Evolutionary conservation across 35 echinoderm and acorn worm species (phyloP).

Genomic region (Nesometra sesokonis): DNA sequence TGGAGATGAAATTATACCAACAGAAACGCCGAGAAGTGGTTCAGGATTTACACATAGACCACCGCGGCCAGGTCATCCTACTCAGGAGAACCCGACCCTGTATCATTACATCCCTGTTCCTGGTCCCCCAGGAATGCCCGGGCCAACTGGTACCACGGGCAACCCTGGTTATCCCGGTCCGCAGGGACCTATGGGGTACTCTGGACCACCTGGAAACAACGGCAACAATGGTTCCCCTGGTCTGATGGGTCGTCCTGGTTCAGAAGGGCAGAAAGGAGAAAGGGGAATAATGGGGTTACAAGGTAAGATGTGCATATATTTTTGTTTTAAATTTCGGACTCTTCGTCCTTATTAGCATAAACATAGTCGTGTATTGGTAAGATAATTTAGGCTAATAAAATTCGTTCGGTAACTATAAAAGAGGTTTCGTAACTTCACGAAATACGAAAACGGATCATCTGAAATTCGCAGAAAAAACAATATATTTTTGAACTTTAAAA

Average conservation of each 20-base stretch:
- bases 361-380: no score
- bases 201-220: slow-evolving; percentile 29
- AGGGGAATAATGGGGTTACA: slow-evolving; percentile 4
- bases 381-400: no score
- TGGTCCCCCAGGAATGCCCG: slow-evolving; percentile 5
- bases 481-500: no score
- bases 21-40: neutral
- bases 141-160: slow-evolving; percentile 9
- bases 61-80: neutral
- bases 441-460: no score
- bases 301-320: no score
- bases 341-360: no score
- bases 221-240: slow-evolving; percentile 26
- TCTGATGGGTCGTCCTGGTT: neutral
- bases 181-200: slow-evolving; percentile 6
- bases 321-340: no score
- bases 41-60: neutral
- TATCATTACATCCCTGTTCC: neutral
- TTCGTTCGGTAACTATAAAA: no score
- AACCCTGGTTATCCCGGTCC: slow-evolving; percentile 11
- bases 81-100: neutral
- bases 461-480: no score
- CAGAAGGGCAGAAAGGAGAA: slow-evolving; percentile 21
- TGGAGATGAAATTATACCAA: neutral
- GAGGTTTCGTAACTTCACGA: no score